These are phyloP conservation scores for Drosophila pachea DNA, from an alignment of 1,140 invertebrate genomes.

Conservation along the genomic window DNA sequence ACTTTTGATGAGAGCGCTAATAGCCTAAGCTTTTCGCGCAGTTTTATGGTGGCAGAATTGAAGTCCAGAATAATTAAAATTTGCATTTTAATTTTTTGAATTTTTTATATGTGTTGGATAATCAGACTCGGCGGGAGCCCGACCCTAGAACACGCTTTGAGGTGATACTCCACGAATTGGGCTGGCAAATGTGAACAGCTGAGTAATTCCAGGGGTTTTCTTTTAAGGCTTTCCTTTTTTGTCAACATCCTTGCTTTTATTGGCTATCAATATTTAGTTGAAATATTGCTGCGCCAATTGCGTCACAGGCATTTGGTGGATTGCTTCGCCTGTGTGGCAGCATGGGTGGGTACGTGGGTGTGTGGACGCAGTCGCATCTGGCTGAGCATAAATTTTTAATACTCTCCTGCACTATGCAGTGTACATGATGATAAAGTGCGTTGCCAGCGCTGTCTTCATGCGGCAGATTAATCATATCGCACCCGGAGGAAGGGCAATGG, in stretches of 20 bases:
- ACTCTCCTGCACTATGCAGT: constrained; percentile 44
- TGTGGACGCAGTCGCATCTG: constrained; percentile 33
- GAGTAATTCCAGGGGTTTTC: not conserved
- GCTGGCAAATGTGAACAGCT: constrained; percentile 29
- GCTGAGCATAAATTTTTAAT: constrained; percentile 69
- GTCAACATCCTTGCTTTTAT: constrained; percentile 23
- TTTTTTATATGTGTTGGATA: not conserved
- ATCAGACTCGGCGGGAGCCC: not conserved
- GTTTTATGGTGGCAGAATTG: no score
- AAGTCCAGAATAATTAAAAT: not conserved
- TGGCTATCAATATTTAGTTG: constrained; percentile 61
- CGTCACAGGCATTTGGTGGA: constrained; percentile 36
- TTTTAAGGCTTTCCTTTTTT: no score
- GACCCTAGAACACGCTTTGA: constrained; percentile 17
- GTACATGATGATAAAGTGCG: constrained; percentile 66
- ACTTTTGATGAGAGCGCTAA: not conserved
- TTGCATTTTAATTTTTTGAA: not conserved
- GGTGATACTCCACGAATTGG: constrained; percentile 26
- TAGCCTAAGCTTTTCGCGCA: not conserved
- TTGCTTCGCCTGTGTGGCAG: not conserved
- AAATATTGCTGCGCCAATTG: constrained; percentile 65
- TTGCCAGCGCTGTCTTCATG: constrained; percentile 48
- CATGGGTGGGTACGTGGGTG: no score
- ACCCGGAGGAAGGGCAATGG: not conserved
- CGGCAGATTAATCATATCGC: constrained; percentile 68